A percentile compares a stretch with the other conserved stretches of the same genome.
Conservation (phyloP, 2,797 vertebrate species). For the Emydoidea blandingii region DNA sequence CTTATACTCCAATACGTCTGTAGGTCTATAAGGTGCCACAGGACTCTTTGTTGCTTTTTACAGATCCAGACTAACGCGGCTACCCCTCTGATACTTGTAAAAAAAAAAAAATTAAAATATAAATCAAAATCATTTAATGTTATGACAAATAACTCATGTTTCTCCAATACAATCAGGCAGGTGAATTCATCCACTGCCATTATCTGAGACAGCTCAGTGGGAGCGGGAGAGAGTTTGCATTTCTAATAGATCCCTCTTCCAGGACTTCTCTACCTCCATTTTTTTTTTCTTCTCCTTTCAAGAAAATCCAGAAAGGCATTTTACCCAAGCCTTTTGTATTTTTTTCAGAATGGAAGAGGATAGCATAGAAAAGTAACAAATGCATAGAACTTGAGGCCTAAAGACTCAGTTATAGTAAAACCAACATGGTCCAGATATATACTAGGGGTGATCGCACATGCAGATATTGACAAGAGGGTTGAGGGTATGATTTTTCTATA, state of each 20-base stretch:
- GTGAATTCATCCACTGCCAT: background rate
- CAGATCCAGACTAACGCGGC: too few relatives aligned
- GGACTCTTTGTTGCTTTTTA: too few relatives aligned
- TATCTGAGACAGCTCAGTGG: constrained; percentile 27
- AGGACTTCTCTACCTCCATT: constrained; percentile 18
- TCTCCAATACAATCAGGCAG: background rate
- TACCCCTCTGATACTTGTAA: too few relatives aligned
- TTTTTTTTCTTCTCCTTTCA: background rate
- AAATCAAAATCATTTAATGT: background rate
- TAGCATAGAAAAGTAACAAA: background rate
- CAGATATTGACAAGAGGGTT: background rate
- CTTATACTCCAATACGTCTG: too few relatives aligned
- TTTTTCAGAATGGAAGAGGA: background rate
- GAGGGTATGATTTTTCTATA: background rate
- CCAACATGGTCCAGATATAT: background rate
- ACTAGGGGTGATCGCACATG: constrained; percentile 18
- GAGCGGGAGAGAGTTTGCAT: background rate
- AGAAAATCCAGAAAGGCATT: background rate
- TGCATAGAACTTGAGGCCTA: background rate
- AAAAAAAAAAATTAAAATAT: background rate
- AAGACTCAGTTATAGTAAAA: background rate
- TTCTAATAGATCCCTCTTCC: background rate
- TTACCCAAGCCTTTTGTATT: background rate
- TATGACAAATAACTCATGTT: background rate
- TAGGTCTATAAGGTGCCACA: too few relatives aligned